A percentile compares a stretch with the other conserved stretches of the same genome.
phyloP scores from a whole-genome alignment of 1,140 invertebrate genomes.

The Lasaia peninsularis region DNA sequence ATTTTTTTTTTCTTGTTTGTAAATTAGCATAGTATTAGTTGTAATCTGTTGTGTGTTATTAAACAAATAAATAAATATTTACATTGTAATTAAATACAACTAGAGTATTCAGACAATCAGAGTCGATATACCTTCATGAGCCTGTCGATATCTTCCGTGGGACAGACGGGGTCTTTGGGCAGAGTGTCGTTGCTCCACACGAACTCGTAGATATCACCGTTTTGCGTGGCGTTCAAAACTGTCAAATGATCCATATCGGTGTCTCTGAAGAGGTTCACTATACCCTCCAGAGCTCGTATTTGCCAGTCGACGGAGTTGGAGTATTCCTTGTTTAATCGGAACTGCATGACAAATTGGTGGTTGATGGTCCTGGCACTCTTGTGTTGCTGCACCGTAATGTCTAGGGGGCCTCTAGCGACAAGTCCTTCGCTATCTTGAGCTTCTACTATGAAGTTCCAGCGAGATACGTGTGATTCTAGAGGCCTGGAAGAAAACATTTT shows the following conservation, averaged over 20 bases:
- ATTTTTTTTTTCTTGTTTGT: no score
- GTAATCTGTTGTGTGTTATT: no score
- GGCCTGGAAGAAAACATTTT: constrained; percentile 77
- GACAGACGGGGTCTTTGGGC: constrained; percentile 84
- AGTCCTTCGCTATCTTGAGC: constrained; percentile 87
- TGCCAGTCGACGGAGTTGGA: constrained; percentile 84
- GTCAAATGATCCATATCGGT: constrained; percentile 83
- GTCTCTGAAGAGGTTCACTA: constrained; percentile 84
- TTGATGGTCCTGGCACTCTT: constrained; percentile 86
- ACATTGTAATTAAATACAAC: neutral
- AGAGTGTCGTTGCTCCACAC: constrained; percentile 94
- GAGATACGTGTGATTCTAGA: constrained; percentile 90
- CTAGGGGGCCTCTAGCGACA: constrained; percentile 83
- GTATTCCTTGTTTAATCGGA: constrained; percentile 79
- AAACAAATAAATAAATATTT: no score
- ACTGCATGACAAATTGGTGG: constrained; percentile 88
- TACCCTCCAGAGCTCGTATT: constrained; percentile 81
- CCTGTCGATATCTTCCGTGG: constrained; percentile 83
- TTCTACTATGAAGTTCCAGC: constrained; percentile 87
- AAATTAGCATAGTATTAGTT: no score
- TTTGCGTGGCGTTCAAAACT: constrained; percentile 80
- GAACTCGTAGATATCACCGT: constrained; percentile 81
- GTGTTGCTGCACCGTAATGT: constrained; percentile 90
- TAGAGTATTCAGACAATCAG: no score
- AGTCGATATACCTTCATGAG: constrained; percentile 82